phyloP scores from a whole-genome alignment of 1,140 invertebrate species.

The Nilaparvata lugens region DNA sequence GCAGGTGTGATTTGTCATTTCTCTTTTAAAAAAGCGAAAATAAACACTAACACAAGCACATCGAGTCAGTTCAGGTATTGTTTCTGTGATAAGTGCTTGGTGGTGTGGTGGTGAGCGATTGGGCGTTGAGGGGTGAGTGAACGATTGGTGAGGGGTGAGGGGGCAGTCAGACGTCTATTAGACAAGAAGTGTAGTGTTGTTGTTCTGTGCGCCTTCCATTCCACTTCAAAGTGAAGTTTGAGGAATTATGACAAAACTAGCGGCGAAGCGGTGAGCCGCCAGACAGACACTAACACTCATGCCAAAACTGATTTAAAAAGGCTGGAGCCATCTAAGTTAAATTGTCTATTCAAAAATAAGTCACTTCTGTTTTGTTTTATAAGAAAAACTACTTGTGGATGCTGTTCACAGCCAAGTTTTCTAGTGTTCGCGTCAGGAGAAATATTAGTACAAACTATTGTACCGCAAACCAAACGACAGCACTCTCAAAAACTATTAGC shows the following conservation, averaged over 20 bases:
- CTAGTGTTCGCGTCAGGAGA: neutral
- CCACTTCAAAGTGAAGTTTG: conserved; percentile 2
- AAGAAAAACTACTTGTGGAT: neutral
- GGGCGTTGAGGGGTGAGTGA: neutral
- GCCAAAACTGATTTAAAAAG: conserved; percentile 6
- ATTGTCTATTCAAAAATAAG: conserved; percentile 4
- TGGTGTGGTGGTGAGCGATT: neutral
- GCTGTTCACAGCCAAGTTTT: conserved; percentile 2
- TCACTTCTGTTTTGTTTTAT: conserved; percentile 2
- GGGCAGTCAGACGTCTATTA: neutral
- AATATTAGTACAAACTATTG: too few species aligned
- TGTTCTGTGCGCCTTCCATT: neutral
- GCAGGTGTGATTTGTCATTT: neutral
- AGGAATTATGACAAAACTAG: conserved; percentile 1
- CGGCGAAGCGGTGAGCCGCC: neutral
- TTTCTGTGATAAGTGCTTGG: neutral
- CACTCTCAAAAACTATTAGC: too few species aligned
- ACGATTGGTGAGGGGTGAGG: neutral
- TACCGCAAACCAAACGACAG: too few species aligned
- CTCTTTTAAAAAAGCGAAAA: neutral
- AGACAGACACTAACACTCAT: neutral
- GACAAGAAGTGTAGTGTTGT: neutral
- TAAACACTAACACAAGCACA: neutral
- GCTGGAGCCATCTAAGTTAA: neutral
- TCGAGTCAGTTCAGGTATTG: neutral